Evolutionary conservation across 2,113 vertebrate genomes (phyloP), one percentile per base, ranked within the genome.

Genomic region (Vulpes vulpes): DNA sequence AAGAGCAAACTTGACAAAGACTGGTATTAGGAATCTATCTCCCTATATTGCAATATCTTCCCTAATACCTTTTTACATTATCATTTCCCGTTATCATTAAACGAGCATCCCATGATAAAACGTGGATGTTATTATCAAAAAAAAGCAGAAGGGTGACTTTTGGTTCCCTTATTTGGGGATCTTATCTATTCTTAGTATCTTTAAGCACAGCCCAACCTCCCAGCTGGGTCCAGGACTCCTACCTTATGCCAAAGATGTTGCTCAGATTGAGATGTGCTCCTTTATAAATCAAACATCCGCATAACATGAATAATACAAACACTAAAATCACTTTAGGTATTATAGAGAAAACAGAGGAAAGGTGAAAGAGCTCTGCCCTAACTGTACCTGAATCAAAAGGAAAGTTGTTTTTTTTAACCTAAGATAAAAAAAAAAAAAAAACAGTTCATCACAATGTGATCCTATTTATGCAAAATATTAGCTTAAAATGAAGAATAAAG

Each of bases 381-480:
- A 43, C 35, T 20, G 32, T 15, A 69, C 14, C 22, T 51, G 25
- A 85, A 43, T 73, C 27, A n/a, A 97, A 91, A 84, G 5, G 2
- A 67, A 93, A 83, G 17, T 35, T n/a, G n/a, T 8, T 49, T 23
- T 38, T 14, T 74, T 43, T 51, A 74, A 82, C 5, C 19, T 43
- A 43, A 95, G 74, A 65, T 80, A 94, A 89, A 81, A 82, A 62
- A 94, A 89, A 81, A 17, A 74, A 74, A 95, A 91, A 84, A 14
- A 27, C 27, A 53, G 10, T 10, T 15, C 35, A 10, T 65, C 78
- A 86, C 43, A 71, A 55, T 4, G 12, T 76, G 38, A 89, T 84
- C 38, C 51, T 87, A 51, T 69, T 93, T 8, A 64, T 73, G 8
- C 30, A 92, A 59, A 78, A 60, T 30, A 78, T 60, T 38, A 73